Evolutionary conservation across 92 coral and sea anemone genomes (phyloP), one percentile per base, ranked within the genome.

Genomic region (Heliopora coerulea): DNA sequence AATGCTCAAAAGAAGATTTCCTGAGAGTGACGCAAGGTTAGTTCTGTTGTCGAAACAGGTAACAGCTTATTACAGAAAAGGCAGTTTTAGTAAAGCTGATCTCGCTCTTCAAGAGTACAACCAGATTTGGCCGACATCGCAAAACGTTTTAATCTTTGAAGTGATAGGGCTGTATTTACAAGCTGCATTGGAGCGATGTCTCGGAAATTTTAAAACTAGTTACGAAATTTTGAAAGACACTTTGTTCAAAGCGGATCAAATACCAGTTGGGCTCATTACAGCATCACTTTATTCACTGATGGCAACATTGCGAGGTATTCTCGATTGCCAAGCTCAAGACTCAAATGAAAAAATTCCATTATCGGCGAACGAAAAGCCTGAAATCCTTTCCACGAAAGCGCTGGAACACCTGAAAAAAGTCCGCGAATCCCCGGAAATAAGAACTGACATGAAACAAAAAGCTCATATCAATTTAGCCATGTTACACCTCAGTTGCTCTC

Each of bases 81-180:
- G 23, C 39, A 4, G 10, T 10, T 59, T 59, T 59, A 25, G 1
- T 12, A 59, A 30, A 34, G 68, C 68, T 2, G 25, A 37, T 33
- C 0, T 1, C 3, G 32, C 2, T 9, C 68, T 62, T 32, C 49
- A 62, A 24, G 19, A 32, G 17, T 5, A 17, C 33, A n/a, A 33
- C 10, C 11, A 15, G 14, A 13, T 19, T 12, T 8, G 14, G 28
- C 1, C 48, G 23, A 8, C 20, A 10, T 40, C 44, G 2, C 32
- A 62, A 12, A 49, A 62, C n/a, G 18, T 17, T 3, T 13, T 25
- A 13, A 28, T 59, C n/a, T 28, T 59, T 59, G 49, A 62, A 62
- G 21, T 18, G 19, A 33, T 9, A 11, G 68, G 48, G 68, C 49
- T 62, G 21, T 62, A 44, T 62, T 62, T 62, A 32, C 21, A 18